Evolutionary conservation across 2,797 vertebrate species (phyloP).

Genomic region (Crenuchus spilurus): DNA sequence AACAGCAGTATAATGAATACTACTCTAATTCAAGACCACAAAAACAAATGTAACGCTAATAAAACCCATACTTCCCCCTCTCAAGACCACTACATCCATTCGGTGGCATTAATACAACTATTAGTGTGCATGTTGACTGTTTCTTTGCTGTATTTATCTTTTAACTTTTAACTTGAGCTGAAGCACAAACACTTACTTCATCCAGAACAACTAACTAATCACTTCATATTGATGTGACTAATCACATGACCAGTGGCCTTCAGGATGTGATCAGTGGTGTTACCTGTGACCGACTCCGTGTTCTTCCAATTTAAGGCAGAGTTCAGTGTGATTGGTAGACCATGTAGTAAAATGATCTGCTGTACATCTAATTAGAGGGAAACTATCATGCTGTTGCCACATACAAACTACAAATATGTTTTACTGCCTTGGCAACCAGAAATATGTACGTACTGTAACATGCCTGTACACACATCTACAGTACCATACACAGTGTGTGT

Average conservation of each 20-base stretch:
- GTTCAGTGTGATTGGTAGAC: neutral
- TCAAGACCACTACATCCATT: no score
- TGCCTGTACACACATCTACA: neutral
- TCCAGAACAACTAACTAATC: neutral
- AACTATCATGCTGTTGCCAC: neutral
- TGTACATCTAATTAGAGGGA: neutral
- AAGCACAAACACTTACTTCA: neutral
- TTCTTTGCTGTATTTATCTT: no score
- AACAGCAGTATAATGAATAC: no score
- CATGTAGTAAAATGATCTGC: neutral
- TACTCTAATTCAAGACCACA: no score
- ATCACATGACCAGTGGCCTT: neutral
- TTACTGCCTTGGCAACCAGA: slow-evolving; percentile 7
- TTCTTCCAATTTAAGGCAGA: neutral
- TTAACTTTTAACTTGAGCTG: no score
- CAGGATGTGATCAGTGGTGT: neutral
- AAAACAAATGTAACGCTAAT: no score
- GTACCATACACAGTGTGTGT: neutral
- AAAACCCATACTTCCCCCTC: no score
- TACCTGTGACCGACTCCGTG: neutral
- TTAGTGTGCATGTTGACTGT: no score
- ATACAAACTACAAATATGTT: neutral
- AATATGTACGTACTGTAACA: neutral
- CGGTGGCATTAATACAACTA: no score
- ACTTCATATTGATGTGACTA: neutral